Percentiles rank a stretch among this genome's conserved stretches.
These are phyloP conservation scores for Ochotona curzoniae DNA, from an alignment of 2,113 vertebrate species.

Conservation along the genomic window DNA sequence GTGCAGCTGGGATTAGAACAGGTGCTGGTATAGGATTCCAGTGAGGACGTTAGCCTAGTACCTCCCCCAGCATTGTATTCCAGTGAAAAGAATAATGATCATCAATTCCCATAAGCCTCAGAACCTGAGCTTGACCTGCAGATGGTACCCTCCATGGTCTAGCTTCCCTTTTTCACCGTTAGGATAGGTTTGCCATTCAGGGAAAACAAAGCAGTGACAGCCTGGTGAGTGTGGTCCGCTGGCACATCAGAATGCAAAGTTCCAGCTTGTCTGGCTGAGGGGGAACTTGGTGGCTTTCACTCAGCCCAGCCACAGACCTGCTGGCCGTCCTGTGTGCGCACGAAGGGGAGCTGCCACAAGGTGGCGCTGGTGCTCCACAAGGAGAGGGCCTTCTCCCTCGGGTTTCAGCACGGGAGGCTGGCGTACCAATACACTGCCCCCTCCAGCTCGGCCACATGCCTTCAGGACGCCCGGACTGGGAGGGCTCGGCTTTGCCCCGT, in stretches of 20 bases:
- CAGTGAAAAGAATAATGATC: neutral
- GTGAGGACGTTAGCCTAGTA: too few relatives aligned
- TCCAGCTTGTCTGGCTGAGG: neutral
- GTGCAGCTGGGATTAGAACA: too few relatives aligned
- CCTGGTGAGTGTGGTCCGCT: neutral
- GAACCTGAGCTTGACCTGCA: neutral
- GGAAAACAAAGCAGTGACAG: neutral
- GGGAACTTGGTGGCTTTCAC: neutral
- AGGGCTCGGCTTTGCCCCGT: neutral
- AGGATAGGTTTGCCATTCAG: neutral
- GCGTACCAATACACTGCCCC: too few relatives aligned
- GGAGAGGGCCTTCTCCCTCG: neutral
- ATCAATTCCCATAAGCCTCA: neutral
- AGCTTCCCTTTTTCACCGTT: neutral
- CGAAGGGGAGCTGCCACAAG: slow-evolving; percentile 72
- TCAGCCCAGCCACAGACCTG: neutral
- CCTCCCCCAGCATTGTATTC: neutral
- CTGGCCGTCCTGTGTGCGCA: neutral
- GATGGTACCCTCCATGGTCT: neutral
- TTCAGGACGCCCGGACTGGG: neutral
- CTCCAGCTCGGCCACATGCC: neutral
- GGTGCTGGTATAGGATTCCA: too few relatives aligned
- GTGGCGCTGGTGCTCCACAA: slow-evolving; percentile 73
- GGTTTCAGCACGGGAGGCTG: slow-evolving; percentile 66
- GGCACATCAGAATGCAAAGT: neutral